Evolutionary conservation across 1,140 invertebrate genomes (phyloP), one percentile per base, ranked within the genome.

Genomic region (Drosophila pandora): DNA sequence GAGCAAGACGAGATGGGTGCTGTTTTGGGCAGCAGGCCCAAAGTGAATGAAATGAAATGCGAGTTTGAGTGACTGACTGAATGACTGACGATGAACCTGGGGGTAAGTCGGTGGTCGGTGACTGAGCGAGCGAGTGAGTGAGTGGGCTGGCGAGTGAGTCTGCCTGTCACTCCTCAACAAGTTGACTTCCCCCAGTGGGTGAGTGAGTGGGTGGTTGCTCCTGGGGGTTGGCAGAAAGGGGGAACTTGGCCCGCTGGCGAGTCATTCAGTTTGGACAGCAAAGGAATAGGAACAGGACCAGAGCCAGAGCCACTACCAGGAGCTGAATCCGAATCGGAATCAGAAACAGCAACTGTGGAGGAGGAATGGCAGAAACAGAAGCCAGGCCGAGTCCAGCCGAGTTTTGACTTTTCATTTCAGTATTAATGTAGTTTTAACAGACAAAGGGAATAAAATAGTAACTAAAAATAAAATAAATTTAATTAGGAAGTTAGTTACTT

Each of bases 371-470:
- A 63, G 34, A 23, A 25, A 50, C 63, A 48, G 25, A 56, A 68
- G 50, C 30, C 17, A 32, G 34, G 23, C 23, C 37, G 30, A 28
- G 25, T 54, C 69, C 41, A 41, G 39, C 32, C 57, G 43, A 58
- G 47, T 65, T 58, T 74, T 73, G 73, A 80, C 76, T 85, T 80
- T 85, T 77, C 68, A 84, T 76, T 84, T 84, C 62, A 53, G 63
- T 59, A 76, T 62, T 80, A 57, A 56, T 32, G 62, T 54, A 56
- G n/a, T 25, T 55, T 47, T 47, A 8, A 73, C 58, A 64, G 58
- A 8, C 6, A 13, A 8, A 59, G 45, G 8, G 2, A 32, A 21
- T 5, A 8, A 28, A 5, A 21, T 67, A 63, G 2, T 12, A 0
- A 37, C 34, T 12, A 37, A 37, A 12, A 37, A 37, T 37, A 37